A percentile compares a stretch with the other conserved stretches of the same genome.
These are phyloP conservation scores for Sterrhoptilus dennistouni DNA, from an alignment of 2,113 vertebrate species.

Conservation along the genomic window DNA sequence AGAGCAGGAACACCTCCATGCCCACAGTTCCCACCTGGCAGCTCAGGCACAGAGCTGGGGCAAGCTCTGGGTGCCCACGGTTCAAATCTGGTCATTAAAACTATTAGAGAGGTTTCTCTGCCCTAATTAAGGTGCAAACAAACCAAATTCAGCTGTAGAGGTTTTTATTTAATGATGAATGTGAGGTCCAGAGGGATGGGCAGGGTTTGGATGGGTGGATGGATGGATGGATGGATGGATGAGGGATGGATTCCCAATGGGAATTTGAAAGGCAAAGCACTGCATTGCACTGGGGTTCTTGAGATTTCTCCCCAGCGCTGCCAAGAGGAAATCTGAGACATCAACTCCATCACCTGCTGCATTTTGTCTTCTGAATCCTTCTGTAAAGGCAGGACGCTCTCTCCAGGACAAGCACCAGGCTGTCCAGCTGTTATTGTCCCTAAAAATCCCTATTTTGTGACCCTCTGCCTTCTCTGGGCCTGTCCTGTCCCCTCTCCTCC, in stretches of 20 bases:
- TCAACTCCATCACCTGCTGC: background rate
- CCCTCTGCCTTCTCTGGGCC: background rate
- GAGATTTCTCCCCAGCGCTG: background rate
- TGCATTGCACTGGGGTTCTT: background rate
- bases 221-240: no score
- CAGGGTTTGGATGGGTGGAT: background rate
- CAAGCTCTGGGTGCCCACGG: background rate
- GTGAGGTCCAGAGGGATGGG: background rate
- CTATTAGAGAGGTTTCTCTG: no score
- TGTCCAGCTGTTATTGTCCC: background rate
- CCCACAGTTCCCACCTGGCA: background rate
- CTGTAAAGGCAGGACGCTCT: background rate
- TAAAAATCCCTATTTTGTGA: background rate
- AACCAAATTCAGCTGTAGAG: rapidly evolving
- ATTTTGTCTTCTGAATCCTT: background rate
- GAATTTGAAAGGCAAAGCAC: background rate
- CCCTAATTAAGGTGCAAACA: no score
- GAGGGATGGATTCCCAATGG: background rate
- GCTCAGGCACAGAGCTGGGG: background rate
- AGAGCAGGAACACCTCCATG: background rate
- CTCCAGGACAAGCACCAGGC: background rate
- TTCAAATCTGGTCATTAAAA: background rate
- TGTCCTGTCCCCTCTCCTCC: background rate
- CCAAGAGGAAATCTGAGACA: background rate
- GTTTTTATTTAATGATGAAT: background rate